These are phyloP conservation scores for Cercopithecus mona DNA, from an alignment of 2,113 vertebrate genomes.

Conservation along the genomic window DNA sequence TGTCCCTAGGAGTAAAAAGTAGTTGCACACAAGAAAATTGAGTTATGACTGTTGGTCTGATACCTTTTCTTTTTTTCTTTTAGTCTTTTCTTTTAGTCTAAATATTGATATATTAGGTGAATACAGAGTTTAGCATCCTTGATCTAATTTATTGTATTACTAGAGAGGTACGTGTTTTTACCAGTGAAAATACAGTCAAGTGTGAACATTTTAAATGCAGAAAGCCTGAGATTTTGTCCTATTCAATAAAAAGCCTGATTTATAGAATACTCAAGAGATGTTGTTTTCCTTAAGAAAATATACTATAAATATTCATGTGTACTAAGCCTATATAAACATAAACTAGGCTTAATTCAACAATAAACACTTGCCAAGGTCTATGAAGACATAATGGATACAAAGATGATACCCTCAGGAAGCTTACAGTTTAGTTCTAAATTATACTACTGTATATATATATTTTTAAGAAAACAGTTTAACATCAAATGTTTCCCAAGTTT, in stretches of 20 bases:
- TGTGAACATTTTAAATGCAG: not conserved
- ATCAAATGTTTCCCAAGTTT: constrained; percentile 5
- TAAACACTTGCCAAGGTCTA: not conserved
- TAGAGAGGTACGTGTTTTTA: not conserved
- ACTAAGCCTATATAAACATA: not conserved
- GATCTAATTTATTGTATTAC: not conserved
- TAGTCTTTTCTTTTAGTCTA: constrained; percentile 9
- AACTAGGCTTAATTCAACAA: not conserved
- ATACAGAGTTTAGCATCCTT: not conserved
- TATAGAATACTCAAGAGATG: not conserved
- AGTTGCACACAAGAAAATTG: not conserved
- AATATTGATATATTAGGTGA: not conserved
- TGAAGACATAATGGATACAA: not conserved
- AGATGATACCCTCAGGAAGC: not conserved
- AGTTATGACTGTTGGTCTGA: not conserved
- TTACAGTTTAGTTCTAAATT: constrained; percentile 6
- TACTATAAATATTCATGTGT: not conserved
- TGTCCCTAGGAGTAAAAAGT: not conserved
- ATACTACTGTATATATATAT: not conserved
- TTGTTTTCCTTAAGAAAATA: not conserved
- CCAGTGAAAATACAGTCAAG: not conserved
- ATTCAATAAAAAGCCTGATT: not conserved
- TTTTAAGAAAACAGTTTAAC: constrained; percentile 23
- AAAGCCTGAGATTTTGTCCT: not conserved
- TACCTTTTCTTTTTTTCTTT: not conserved